Base-by-base conservation (phyloP, 2,888 invertebrate species). In the Eupithecia vulgata region DNA sequence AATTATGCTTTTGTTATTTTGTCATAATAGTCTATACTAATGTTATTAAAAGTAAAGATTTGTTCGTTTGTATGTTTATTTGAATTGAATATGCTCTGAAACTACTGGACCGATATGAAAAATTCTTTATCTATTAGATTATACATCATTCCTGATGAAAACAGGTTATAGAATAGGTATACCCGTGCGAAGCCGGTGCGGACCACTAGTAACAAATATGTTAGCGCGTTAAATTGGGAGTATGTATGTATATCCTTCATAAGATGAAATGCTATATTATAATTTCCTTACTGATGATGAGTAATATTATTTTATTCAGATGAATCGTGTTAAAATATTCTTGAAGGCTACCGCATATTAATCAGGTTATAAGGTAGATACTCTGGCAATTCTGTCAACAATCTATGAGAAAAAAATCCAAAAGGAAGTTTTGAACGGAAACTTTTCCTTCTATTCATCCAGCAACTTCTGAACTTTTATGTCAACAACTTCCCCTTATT, bases 401-500 rank as follows among this genome's bases (percentile, higher is more conserved):
- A 30, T 30, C 13, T 52, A 21, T 21, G 8, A 48, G 48, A 52
- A 61, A 34, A 34, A 61, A 61, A 61, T 17, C 34, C 7, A 61
- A 2, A 1, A 7, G 25, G 61, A 61, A 61, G 10, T 34, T 61
- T 61, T 61, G 1, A 61, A 61, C 34, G 2, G 15, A 45, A 61
- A 61, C 17, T 13, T 12, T 34, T 8, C 1, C 30, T 12, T 67
- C 30, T 52, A 30, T 48, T 67, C 61, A n/a, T 17, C 17, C 30
- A 52, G 52, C 30, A 45, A 62, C 37, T 67, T 68, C 13, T n/a
- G 12, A 69, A 72, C 67, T 70, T 75, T 69, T 57, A 42, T 59
- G 35, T 67, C 59, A 57, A 48, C 70, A 37, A 65, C 67, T 42
- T 59, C 66, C 71, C 62, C 74, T 75, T 78, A 76, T 78, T 78